These are phyloP conservation scores for Enhydra lutris DNA, from an alignment of 2,113 vertebrate species.

Conservation along the genomic window DNA sequence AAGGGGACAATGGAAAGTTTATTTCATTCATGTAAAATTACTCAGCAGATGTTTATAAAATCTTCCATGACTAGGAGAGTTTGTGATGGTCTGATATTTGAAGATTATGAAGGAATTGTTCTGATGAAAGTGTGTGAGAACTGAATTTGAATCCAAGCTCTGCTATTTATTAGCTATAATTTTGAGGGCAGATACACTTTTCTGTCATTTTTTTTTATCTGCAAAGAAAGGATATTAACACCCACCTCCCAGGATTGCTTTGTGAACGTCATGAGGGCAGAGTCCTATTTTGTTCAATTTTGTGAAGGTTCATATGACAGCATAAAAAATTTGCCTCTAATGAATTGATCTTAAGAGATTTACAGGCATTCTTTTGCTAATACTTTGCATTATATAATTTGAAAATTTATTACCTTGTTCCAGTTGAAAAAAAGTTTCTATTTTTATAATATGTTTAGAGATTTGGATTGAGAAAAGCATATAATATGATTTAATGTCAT, in stretches of 20 bases:
- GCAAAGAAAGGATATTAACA: neutral
- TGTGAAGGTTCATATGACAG: neutral
- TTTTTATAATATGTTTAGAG: slow-evolving; percentile 13
- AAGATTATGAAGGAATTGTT: neutral
- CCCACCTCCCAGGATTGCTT: neutral
- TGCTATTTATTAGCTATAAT: neutral
- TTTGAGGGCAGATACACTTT: neutral
- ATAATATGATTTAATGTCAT: slow-evolving; percentile 17
- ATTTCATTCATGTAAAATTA: neutral
- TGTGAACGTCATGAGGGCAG: neutral
- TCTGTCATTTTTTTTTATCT: neutral
- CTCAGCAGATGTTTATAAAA: neutral
- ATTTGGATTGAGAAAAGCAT: neutral
- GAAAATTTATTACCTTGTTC: neutral
- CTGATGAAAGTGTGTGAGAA: neutral
- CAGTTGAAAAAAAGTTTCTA: slow-evolving; percentile 12
- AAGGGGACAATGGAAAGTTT: neutral
- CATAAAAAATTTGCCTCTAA: neutral
- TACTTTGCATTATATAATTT: neutral
- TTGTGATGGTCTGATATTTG: neutral
- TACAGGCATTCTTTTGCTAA: neutral
- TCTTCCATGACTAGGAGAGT: neutral
- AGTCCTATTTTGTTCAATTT: neutral
- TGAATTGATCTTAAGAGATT: neutral
- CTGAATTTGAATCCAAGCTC: neutral